Evolutionary conservation across 2,113 vertebrate genomes (phyloP).

Genomic region (Sceloporus tristichus): DNA sequence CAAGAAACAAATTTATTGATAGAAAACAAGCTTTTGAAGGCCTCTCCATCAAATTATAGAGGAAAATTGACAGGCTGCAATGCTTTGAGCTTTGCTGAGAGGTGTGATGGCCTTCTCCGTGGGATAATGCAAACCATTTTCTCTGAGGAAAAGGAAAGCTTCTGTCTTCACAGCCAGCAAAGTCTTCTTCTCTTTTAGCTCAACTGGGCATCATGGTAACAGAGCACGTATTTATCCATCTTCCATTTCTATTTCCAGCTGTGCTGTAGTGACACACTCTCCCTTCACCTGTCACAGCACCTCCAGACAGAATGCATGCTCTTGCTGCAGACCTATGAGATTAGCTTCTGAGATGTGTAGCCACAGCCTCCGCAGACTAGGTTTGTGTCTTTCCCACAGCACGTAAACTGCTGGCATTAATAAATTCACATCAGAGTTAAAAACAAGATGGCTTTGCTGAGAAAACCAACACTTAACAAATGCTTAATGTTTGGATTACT

Average conservation of each 20-base stretch:
- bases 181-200: not conserved
- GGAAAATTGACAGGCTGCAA: not conserved
- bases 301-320: too few relatives aligned
- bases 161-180: not conserved
- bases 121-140: not conserved
- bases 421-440: not conserved
- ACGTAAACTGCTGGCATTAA: not conserved
- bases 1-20: not conserved
- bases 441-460: not conserved
- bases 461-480: conserved; percentile 16
- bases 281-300: not conserved
- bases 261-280: not conserved
- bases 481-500: not conserved
- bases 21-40: not conserved
- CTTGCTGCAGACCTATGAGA: too few relatives aligned
- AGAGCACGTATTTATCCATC: not conserved
- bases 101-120: not conserved
- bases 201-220: not conserved
- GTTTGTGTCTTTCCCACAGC: conserved; percentile 39
- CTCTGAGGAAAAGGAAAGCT: not conserved
- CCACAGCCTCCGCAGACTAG: conserved; percentile 1
- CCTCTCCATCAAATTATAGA: not conserved
- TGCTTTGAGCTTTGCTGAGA: not conserved
- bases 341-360: not conserved
- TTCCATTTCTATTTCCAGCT: not conserved